These are phyloP conservation scores for Pogonomyrmex californicus DNA, from an alignment of 1,140 invertebrate species.

Conservation along the genomic window DNA sequence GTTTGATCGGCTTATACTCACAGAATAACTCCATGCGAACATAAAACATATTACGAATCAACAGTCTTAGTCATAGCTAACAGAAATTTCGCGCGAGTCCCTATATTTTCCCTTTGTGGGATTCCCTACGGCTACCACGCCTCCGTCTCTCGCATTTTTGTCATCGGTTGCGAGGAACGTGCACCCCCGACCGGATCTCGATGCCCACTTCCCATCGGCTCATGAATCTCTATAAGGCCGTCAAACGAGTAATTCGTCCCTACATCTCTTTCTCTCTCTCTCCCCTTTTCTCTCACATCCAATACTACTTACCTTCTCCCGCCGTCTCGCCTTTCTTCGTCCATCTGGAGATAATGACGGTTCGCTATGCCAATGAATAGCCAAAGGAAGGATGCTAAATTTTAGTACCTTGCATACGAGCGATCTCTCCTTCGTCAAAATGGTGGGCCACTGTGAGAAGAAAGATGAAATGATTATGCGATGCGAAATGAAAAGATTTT, in stretches of 20 bases:
- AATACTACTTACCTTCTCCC: conserved; percentile 18
- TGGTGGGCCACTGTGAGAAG: conserved; percentile 1
- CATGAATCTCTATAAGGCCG: conserved; percentile 82
- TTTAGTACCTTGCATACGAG: conserved; percentile 60
- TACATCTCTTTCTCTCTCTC: conserved; percentile 56
- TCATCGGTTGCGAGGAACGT: conserved; percentile 56
- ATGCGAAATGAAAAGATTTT: conserved; percentile 23
- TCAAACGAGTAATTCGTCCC: conserved; percentile 82
- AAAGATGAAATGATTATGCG: conserved; percentile 4
- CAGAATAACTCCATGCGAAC: background rate
- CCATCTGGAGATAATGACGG: conserved; percentile 66
- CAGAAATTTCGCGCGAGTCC: conserved; percentile 1
- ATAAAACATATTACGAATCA: background rate
- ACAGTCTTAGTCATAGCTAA: conserved; percentile 22
- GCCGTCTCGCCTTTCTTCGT: conserved; percentile 25
- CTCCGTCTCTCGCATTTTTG: conserved; percentile 68
- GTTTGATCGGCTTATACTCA: background rate
- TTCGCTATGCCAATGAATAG: conserved; percentile 67
- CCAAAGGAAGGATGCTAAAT: conserved; percentile 60
- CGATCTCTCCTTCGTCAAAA: conserved; percentile 45
- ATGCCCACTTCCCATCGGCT: conserved; percentile 72
- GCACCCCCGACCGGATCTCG: conserved; percentile 63
- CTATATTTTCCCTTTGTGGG: conserved; percentile 12
- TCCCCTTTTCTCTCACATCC: conserved; percentile 40
- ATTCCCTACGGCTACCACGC: conserved; percentile 58